Evolutionary conservation across 2,113 vertebrate species (phyloP).

Genomic region (Indicator maculatus): DNA sequence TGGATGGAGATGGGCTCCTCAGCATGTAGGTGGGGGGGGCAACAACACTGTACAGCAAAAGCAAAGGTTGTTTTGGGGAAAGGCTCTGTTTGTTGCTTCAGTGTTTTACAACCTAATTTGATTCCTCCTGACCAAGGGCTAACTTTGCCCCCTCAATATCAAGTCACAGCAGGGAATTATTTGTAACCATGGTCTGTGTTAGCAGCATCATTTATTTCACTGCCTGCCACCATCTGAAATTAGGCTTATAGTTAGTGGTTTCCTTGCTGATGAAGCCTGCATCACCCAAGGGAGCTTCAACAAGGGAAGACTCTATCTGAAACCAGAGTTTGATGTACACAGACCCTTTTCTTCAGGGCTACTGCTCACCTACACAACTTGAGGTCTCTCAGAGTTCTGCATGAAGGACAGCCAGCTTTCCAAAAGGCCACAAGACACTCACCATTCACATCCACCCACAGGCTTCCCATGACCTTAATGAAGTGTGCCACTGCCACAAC

Average conservation of each 20-base stretch:
- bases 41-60: neutral
- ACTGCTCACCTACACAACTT: neutral
- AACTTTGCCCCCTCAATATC: neutral
- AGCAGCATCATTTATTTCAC: neutral
- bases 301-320: neutral
- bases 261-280: neutral
- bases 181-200: neutral
- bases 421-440: fast-evolving
- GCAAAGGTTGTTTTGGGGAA: neutral
- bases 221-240: neutral
- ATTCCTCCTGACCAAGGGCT: neutral
- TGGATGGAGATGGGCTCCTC: fast-evolving
- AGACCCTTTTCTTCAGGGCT: neutral
- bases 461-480: fast-evolving
- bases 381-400: neutral
- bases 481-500: neutral
- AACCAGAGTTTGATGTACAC: neutral
- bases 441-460: neutral
- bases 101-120: neutral
- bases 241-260: neutral
- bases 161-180: neutral
- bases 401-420: neutral
- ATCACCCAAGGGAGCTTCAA: neutral
- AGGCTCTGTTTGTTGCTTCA: neutral
- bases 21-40: neutral